phyloP scores from a whole-genome alignment of 2,113 vertebrate genomes.

The Illadopsis cleaveri region DNA sequence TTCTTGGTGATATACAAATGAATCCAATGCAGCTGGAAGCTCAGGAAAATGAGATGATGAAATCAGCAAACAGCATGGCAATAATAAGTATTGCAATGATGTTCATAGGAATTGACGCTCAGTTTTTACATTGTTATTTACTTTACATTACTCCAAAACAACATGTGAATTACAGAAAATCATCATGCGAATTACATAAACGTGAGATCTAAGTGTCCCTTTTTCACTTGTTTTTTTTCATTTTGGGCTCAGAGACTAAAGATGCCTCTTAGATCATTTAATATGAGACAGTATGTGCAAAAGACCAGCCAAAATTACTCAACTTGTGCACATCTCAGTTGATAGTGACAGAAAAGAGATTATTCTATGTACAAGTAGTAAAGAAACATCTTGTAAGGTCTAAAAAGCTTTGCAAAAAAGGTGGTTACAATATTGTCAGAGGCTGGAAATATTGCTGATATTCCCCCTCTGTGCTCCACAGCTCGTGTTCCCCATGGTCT shows the following conservation, averaged over 20 bases:
- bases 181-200: not conserved
- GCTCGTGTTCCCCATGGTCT: not conserved
- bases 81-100: not conserved
- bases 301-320: not conserved
- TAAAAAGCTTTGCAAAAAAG: not conserved
- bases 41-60: not conserved
- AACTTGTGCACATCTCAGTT: not conserved
- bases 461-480: not conserved
- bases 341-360: not conserved
- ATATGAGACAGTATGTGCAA: not conserved
- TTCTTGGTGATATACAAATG: not conserved
- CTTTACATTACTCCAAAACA: not conserved
- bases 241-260: not conserved
- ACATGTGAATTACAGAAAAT: not conserved
- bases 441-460: not conserved
- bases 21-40: not conserved
- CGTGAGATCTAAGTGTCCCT: rapidly evolving
- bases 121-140: not conserved
- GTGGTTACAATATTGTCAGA: not conserved
- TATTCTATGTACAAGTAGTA: not conserved
- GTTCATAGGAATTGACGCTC: not conserved
- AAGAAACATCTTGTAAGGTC: not conserved
- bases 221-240: not conserved
- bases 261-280: not conserved
- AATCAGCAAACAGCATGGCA: not conserved